Percentiles rank a stretch among this genome's conserved stretches.
Conservation (phyloP, 2,113 vertebrate species). For the Cervus canadensis region DNA sequence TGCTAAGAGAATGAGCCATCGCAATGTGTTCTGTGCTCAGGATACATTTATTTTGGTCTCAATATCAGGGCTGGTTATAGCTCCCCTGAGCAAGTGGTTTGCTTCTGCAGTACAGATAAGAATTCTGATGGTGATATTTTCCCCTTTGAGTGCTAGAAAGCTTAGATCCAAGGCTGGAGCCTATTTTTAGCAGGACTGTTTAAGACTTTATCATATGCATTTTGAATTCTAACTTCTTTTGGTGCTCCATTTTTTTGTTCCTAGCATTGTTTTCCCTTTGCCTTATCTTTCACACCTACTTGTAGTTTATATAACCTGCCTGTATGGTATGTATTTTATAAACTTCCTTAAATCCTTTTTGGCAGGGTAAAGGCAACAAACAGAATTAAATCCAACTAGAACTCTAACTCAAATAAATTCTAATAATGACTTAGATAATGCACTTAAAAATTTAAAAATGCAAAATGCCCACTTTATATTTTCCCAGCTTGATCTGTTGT, state of each 20-base stretch:
- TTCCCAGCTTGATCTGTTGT: conserved; percentile 87
- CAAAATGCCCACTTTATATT: conserved; percentile 86
- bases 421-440: conserved; percentile 1
- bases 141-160: neutral
- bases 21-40: neutral
- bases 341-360: conserved; percentile 17
- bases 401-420: neutral
- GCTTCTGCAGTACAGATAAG: neutral
- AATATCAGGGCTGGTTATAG: neutral
- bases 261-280: neutral
- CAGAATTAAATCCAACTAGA: neutral
- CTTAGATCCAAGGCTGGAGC: neutral
- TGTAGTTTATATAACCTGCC: neutral
- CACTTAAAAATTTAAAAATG: neutral
- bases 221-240: neutral
- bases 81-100: neutral
- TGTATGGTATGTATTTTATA: neutral
- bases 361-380: neutral
- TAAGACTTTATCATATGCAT: neutral
- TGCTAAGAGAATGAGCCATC: neutral
- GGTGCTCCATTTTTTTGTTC: neutral
- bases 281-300: neutral
- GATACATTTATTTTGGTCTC: neutral
- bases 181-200: neutral
- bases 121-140: neutral